Base-by-base conservation (phyloP, 2,797 vertebrate species). In the Acanthis flammea region DNA sequence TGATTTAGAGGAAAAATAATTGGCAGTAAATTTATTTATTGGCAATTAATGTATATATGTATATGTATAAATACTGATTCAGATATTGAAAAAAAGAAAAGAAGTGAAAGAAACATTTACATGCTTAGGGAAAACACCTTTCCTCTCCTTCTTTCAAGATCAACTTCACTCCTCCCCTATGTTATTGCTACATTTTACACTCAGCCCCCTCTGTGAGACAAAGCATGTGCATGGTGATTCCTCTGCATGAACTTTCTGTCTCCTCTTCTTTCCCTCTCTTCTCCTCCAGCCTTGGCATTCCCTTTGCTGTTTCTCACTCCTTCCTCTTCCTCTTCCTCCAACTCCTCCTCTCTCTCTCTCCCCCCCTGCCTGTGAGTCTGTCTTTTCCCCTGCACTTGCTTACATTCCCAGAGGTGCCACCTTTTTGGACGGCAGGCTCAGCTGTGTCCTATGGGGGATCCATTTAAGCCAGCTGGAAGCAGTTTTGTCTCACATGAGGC, bases 341-440 rank as follows among this genome's bases (percentile, higher is more conserved):
- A n/a, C n/a, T n/a, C 37, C 9, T 11, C 11, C 37, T 37, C 37
- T 37, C 12, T 21, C 17, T 63, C 41, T 65, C 41, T 45, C 23
- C 6, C 7, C 3, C 3, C 8, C 6, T 48, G 14, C 3, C 25
- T 33, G 1, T n/a, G 22, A 3, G 1, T 5, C 42, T 66, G 0
- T 3, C 12, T 70, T 60, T 73, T 15, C 2, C 3, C 41, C 4
- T 37, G 4, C 17, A 19, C 7, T 42, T 75, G 50, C 35, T 41
- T 50, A 45, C 45, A 41, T 58, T 39, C 18, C 28, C 39, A 71
- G 58, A 70, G 17, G 5, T 27, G 22, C 7, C 33, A 70, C 28
- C 5, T 30, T 16, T 19, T 53, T 44, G 41, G n/a, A 44, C 31
- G 12, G 28, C 9, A 28, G 19, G n/a, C 31, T 74, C 42, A 53